Percentiles rank a stretch among this genome's conserved stretches.
Conservation (phyloP, 2,113 vertebrate species). For the Piprites chloris region DNA sequence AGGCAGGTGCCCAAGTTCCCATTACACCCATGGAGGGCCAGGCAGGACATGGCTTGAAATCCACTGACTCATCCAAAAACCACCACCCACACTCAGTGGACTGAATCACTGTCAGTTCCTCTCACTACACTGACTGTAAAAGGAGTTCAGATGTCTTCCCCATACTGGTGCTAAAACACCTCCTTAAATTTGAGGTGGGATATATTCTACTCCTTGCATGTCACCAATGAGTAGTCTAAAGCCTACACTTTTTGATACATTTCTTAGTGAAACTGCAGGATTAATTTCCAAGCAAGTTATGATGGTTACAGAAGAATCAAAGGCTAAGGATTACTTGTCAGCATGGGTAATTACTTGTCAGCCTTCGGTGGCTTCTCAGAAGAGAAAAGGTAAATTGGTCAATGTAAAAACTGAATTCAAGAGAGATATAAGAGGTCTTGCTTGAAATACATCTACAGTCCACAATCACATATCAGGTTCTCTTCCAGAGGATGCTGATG, state of each 20-base stretch:
- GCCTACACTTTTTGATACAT: not conserved
- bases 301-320: not conserved
- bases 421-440: not conserved
- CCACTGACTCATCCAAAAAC: not conserved
- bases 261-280: not conserved
- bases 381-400: not conserved
- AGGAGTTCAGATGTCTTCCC: not conserved
- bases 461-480: accelerated
- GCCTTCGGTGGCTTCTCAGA: not conserved
- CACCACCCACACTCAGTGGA: not conserved
- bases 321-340: not conserved
- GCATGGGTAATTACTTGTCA: not conserved
- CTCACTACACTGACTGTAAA: not conserved
- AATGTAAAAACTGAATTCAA: not conserved
- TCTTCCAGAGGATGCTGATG: not conserved
- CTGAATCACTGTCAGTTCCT: not conserved
- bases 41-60: not conserved
- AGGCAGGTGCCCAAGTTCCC: not conserved
- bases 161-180: not conserved
- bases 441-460: not conserved
- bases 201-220: not conserved
- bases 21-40: not conserved
- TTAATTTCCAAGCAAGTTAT: not conserved
- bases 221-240: not conserved
- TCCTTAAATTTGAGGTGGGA: not conserved